Base-by-base conservation (phyloP, 53 echinoderm and acorn worm species). In the Henricia sp. region DNA sequence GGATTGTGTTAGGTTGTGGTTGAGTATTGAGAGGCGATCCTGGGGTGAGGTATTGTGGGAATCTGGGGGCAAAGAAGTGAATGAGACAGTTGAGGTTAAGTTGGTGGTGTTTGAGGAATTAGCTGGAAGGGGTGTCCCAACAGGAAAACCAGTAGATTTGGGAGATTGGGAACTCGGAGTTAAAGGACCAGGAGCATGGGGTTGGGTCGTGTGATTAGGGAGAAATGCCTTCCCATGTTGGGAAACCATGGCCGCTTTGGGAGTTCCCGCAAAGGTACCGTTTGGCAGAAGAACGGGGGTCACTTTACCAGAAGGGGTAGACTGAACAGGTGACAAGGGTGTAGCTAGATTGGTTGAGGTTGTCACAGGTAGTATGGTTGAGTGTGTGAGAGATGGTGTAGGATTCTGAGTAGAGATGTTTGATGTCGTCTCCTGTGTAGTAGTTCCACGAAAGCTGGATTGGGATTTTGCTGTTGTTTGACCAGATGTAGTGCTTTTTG, bases 281-380 rank as follows among this genome's bases (percentile, higher is more conserved):
- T 11, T 32, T 16, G 33, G 30, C 3, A 30, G 20, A 9, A 60
- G 67, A 39, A 30, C 9, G 30, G 48, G 50, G 36, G 65, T 32
- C 30, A 14, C 37, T 40, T 48, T 57, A 43, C 46, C 80, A 33
- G 64, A 34, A 26, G 62, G 34, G 64, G 50, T 80, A 9, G 50
- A 50, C 12, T 80, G 62, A 21, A 50, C 46, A 64, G 24, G 80
- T 10, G 50, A 20, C 33, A 48, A 10, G 32, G 80, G 24, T 21
- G 64, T 44, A 60, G 32, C 20, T 77, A 44, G 46, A 33, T 42
- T 59, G 41, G 44, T 34, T 33, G 80, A 62, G 19, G 80, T 19
- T 58, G 76, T n/a, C n/a, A n/a, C n/a, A n/a, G n/a, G n/a, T 0
- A 11, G 76, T 21, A 14, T 24, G 33, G 16, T 34, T 38, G 26